These are phyloP conservation scores for Leguminivora glycinivorella DNA, from an alignment of 1,140 invertebrate species.

Conservation along the genomic window DNA sequence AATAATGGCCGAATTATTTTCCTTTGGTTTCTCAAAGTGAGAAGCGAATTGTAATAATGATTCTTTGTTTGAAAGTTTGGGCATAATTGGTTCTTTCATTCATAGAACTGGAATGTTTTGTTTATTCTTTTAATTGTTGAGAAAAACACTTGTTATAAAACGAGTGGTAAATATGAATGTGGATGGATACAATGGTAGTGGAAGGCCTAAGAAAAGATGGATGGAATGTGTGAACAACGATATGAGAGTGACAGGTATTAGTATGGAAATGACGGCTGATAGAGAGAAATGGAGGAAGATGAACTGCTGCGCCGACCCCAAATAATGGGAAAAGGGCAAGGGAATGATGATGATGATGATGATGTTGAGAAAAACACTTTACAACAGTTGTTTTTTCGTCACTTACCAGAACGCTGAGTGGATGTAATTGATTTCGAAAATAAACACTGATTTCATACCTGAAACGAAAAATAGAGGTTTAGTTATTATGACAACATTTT, in stretches of 20 bases:
- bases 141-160: too few species aligned
- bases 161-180: too few species aligned
- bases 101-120: neutral
- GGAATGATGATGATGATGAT: too few species aligned
- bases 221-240: too few species aligned
- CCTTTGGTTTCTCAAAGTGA: slow-evolving; percentile 19
- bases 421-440: neutral
- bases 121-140: neutral
- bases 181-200: too few species aligned
- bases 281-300: too few species aligned
- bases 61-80: slow-evolving; percentile 1
- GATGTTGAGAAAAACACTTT: neutral
- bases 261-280: too few species aligned
- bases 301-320: too few species aligned
- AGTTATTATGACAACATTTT: neutral
- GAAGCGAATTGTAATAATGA: slow-evolving; percentile 12
- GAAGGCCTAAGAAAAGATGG: too few species aligned
- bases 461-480: neutral
- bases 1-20: slow-evolving; percentile 18
- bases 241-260: too few species aligned
- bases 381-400: neutral
- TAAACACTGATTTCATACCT: neutral
- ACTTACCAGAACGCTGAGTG: neutral
- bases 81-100: slow-evolving; percentile 3
- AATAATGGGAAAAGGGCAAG: too few species aligned